Base-by-base conservation (phyloP, 1,140 invertebrate genomes). In the Episyrphus balteatus region DNA sequence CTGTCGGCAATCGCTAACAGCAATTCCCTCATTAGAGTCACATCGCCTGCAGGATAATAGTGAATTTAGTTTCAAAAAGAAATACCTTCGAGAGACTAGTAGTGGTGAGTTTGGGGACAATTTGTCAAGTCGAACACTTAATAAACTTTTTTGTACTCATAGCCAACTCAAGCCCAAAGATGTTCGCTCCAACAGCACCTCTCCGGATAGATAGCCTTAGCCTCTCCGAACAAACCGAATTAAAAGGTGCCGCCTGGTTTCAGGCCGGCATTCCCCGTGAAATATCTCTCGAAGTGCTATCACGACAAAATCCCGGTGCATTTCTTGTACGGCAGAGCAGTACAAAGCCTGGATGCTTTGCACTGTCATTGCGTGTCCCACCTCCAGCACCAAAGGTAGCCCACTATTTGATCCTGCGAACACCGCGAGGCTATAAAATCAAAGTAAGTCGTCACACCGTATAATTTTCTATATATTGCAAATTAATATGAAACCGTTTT, bases 311-410 rank as follows among this genome's bases (percentile, higher is more conserved):
- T 50, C 85, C 93, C 50, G 94, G 93, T 41, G 85, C 91, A 12
- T 97, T 97, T 72, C 84, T 96, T 75, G 92, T 98, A 40, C 79
- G 93, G 32, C 89, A 92, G 66, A 93, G 89, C 65, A 92, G 89
- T 40, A 94, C 88, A 51, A 93, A 96, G 70, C 82, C 86, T 1
- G 91, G 89, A 49, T 96, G 94, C 72, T 95, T 87, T 65, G 94
- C 94, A 39, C 76, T 98, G 40, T 94, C 91, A n/a, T 74, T 98
- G 50, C 78, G 92, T 53, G 92, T 96, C 51, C 92, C 91, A n/a
- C 88, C 89, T 68, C 92, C 90, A 66, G 86, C 93, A 62, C 84
- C 84, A 2, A 77, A 82, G 49, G 94, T 96, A 58, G 91, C 92
- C 44, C 93, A 98, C 75, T 98, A 97, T 73, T 78, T 98, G 45